phyloP scores from a whole-genome alignment of 2,888 invertebrate genomes.

The Vanessa cardui region DNA sequence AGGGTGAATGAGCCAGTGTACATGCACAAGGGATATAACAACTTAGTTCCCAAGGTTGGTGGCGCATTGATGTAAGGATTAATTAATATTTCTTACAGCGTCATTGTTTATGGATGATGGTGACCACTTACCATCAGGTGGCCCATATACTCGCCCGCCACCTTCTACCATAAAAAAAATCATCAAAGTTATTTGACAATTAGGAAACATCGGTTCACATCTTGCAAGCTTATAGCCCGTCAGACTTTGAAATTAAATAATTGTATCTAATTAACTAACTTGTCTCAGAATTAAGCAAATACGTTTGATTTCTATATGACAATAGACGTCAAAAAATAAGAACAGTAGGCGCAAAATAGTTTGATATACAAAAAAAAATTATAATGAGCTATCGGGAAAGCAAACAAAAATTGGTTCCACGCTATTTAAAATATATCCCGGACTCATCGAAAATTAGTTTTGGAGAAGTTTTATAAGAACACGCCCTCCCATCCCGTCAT shows the following conservation, averaged over 20 bases:
- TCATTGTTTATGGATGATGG: no score
- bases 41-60: no score
- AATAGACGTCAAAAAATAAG: conserved; percentile 37
- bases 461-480: conserved; percentile 58
- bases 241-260: background rate
- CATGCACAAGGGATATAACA: no score
- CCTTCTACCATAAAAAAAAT: no score
- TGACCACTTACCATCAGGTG: no score
- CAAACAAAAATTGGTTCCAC: conserved; percentile 74
- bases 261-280: conserved; percentile 18
- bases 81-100: no score
- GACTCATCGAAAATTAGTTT: conserved; percentile 68
- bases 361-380: conserved; percentile 22
- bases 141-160: no score
- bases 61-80: no score
- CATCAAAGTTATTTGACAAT: no score
- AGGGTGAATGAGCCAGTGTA: no score
- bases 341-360: conserved; percentile 23
- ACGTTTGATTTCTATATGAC: conserved; percentile 41
- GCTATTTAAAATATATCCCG: conserved; percentile 62
- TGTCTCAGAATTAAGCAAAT: conserved; percentile 19
- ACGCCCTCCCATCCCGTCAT: conserved; percentile 59
- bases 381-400: conserved; percentile 50
- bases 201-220: no score
- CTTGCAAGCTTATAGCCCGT: no score